Evolutionary conservation across 2,797 vertebrate species (phyloP), one percentile per base, ranked within the genome.

Genomic region (Aldrovandia affinis): DNA sequence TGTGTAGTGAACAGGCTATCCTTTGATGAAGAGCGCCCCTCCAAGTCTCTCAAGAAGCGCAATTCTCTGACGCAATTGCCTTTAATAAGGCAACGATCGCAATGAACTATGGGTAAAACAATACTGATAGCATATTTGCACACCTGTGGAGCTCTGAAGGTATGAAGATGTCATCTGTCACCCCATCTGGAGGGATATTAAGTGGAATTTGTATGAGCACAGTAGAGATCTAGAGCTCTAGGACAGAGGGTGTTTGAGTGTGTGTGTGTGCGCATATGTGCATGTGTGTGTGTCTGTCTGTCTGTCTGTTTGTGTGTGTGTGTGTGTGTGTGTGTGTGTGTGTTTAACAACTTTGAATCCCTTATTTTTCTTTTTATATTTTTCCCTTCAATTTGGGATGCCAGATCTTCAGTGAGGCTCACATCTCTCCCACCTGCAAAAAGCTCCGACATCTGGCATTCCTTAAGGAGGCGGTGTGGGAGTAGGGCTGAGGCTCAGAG

Each of bases 201-300:
- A 63, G 18, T 83, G 82, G 14, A 20, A 83, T 75, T 39, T 50
- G 10, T 77, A 44, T 77, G 50, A 20, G 75, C 57, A 42, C 36
- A 73, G 20, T 55, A 25, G 28, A 57, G 82, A 77, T 2, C 7
- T 36, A 10, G 33, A 10, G 28, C 42, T 80, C 77, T 52, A 52
- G 50, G 12, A 12, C 50, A 4, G 50, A 52, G 50, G 12, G 50
- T n/a, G n/a, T n/a, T n/a, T 79, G 83, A 42, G 82, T 78, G 82
- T 78, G 82, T 59, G 73, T 83, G 73, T n/a, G 57, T 50, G 83
- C 30, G 75, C 25, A 57, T 83, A 54, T 2, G 39, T 57, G 63
- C 33, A 33, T 57, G 50, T 55, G 4, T 28, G 65, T n/a, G 42
- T 59, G 30, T 47, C 59, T 44, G 22, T 30, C 28, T 30, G n/a